A percentile compares a stretch with the other conserved stretches of the same genome.
phyloP scores from a whole-genome alignment of 2,797 vertebrate species.

The Sebastes aleutianus region DNA sequence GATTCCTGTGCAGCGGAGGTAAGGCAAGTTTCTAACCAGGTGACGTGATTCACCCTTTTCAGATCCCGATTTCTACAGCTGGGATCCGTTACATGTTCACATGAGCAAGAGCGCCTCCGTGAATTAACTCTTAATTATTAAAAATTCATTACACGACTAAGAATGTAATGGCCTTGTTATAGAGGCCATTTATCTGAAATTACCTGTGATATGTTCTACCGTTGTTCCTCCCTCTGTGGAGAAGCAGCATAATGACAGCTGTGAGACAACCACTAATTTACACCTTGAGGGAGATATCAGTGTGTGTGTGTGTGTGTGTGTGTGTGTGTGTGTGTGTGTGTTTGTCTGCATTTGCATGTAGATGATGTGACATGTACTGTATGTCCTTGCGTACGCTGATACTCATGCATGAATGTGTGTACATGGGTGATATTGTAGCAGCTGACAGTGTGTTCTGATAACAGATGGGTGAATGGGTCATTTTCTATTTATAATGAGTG shows the following conservation, averaged over 20 bases:
- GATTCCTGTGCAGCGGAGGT: constrained; percentile 28
- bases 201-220: not conserved
- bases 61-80: constrained; percentile 4
- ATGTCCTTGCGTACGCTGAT: constrained; percentile 24
- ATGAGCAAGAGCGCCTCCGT: not conserved
- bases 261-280: not conserved
- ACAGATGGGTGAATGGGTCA: constrained; percentile 38
- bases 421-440: constrained; percentile 9
- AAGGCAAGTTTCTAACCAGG: constrained; percentile 25
- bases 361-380: constrained; percentile 35
- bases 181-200: constrained; percentile 28
- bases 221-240: not conserved
- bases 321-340: not conserved
- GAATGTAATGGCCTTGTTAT: constrained; percentile 21
- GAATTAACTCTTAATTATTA: constrained; percentile 36
- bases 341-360: constrained; percentile 45
- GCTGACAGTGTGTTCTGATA: constrained; percentile 28
- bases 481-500: constrained; percentile 49
- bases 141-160: constrained; percentile 24
- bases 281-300: not conserved
- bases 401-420: constrained; percentile 32
- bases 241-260: constrained; percentile 16
- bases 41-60: constrained; percentile 31
- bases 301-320: not conserved
- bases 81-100: constrained; percentile 13